phyloP scores from a whole-genome alignment of 2,888 invertebrate species.

The Epinotia ramella region DNA sequence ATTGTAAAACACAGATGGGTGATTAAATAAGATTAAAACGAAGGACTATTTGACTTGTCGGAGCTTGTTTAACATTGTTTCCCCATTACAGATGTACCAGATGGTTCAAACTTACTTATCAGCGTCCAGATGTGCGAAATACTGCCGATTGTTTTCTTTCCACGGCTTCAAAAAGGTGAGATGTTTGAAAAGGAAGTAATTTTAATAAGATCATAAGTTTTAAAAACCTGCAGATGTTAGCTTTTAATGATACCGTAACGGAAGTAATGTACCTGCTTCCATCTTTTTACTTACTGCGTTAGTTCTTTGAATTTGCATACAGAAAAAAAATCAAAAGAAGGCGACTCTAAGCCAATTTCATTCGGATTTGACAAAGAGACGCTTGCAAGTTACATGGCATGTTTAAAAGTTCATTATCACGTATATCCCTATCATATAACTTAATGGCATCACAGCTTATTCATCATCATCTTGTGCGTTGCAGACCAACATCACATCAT shows the following conservation, averaged over 20 bases:
- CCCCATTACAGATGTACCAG: slow-evolving; percentile 22
- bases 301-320: slow-evolving; percentile 1
- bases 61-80: slow-evolving; percentile 24
- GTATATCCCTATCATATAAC: neutral
- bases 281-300: neutral
- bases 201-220: slow-evolving; percentile 11
- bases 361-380: neutral
- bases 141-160: slow-evolving; percentile 22
- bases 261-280: neutral
- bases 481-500: neutral
- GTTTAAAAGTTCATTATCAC: neutral
- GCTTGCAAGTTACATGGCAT: neutral
- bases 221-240: slow-evolving; percentile 15
- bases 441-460: neutral
- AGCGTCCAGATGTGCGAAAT: slow-evolving; percentile 30
- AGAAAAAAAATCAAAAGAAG: neutral
- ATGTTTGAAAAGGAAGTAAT: slow-evolving; percentile 10
- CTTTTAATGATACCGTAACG: neutral
- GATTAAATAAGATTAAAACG: slow-evolving; percentile 18
- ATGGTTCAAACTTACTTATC: slow-evolving; percentile 23
- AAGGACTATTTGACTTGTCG: slow-evolving; percentile 21
- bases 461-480: neutral
- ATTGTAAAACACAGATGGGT: slow-evolving; percentile 24
- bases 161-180: slow-evolving; percentile 10
- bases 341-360: too few species aligned